Base-by-base conservation (phyloP, 2,888 invertebrate species). In the Dynastes grantii region DNA sequence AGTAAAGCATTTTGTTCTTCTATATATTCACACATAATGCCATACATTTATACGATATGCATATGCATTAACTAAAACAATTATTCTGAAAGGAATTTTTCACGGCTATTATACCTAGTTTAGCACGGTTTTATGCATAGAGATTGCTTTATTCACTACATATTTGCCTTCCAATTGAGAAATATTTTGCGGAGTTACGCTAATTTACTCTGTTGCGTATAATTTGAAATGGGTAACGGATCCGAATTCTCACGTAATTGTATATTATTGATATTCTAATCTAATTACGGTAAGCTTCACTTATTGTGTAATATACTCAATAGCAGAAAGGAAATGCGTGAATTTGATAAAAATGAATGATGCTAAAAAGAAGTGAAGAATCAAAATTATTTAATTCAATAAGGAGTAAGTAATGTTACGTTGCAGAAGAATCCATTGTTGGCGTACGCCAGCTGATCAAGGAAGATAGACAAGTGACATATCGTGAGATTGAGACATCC, bases 111-210 rank as follows among this genome's bases (percentile, higher is more conserved):
- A 2, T 37, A 64, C 1, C n/a, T n/a, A 37, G 32, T 8, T 64
- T 32, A 32, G 64, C n/a, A 37, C 2, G 32, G 37, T n/a, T 32
- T 64, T 64, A 4, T 64, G 8, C 37, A n/a, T 64, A 13, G 22
- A 16, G n/a, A 58, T 16, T 64, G 37, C 40, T n/a, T 40, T 64
- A 64, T 64, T 40, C 40, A 40, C 16, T 5, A 37, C 32, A 37
- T 37, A 40, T 37, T 64, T 37, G 32, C 32, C 37, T 37, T 64
- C n/a, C 55, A 27, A 58, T 22, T 58, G n/a, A 37, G 32, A 32
- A 37, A 64, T 64, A 64, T 16, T 64, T 64, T 32, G 27, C 40
- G 64, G 8, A 64, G 37, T 64, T 64, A 64, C 64, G 64, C n/a
- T 64, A 64, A 37, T 64, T 64, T 64, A 37, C 11, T 37, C n/a